These are phyloP conservation scores for Callaeas wilsoni DNA, from an alignment of 2,113 vertebrate genomes.

Conservation along the genomic window DNA sequence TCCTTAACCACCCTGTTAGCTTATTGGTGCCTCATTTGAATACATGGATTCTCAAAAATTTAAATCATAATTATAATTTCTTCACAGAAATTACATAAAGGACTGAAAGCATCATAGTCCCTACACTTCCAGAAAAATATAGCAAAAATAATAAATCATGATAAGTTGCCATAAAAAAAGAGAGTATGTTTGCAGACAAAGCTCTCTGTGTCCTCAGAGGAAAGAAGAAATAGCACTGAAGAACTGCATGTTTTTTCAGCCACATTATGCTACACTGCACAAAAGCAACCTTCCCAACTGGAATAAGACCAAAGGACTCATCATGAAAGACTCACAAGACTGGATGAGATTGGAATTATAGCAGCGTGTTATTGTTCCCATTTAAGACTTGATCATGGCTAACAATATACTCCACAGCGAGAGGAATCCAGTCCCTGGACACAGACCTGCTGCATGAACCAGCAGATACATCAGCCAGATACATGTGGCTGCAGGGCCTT, in stretches of 20 bases:
- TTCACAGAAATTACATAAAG: constrained; percentile 53
- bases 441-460: fast-evolving
- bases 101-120: neutral
- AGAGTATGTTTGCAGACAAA: neutral
- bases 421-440: neutral
- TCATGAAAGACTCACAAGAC: neutral
- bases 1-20: constrained; percentile 31
- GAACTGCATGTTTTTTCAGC: neutral
- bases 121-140: neutral
- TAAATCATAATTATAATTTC: constrained; percentile 60
- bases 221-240: neutral
- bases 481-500: neutral
- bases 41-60: constrained; percentile 22
- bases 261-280: neutral
- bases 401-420: fast-evolving
- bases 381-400: neutral
- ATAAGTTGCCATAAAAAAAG: neutral
- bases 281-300: neutral
- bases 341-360: neutral
- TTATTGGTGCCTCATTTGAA: constrained; percentile 46
- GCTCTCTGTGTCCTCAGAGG: neutral
- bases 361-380: neutral
- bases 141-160: neutral
- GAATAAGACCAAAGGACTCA: neutral
- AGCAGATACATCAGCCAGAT: neutral